These are phyloP conservation scores for Xestia sexstrigata DNA, from an alignment of 2,888 invertebrate genomes.

Conservation along the genomic window DNA sequence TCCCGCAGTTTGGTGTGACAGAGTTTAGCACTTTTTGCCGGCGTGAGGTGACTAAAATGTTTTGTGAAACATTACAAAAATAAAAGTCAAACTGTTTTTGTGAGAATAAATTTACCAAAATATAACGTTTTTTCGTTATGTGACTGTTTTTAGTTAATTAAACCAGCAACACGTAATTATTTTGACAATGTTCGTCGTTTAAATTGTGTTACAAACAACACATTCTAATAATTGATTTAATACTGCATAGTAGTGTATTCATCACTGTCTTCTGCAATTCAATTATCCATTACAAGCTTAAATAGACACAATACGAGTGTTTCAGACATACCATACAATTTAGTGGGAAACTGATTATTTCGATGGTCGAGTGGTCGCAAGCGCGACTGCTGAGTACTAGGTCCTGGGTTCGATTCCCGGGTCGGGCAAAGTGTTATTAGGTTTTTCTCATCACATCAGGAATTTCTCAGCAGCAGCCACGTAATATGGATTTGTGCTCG, in stretches of 20 bases:
- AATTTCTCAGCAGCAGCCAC: not conserved
- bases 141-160: not conserved
- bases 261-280: not conserved
- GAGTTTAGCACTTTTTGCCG: slow-evolving; percentile 30
- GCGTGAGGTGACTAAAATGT: slow-evolving; percentile 30
- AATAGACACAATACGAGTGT: not conserved
- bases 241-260: not conserved
- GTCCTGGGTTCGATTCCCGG: not conserved
- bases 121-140: not conserved
- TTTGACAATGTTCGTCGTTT: not conserved
- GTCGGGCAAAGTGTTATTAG: not conserved
- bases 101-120: not conserved
- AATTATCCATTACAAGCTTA: not conserved
- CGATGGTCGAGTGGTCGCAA: too few species aligned
- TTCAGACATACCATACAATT: not conserved
- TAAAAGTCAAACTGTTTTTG: not conserved
- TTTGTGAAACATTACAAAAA: slow-evolving; percentile 4
- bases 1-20: slow-evolving; percentile 8
- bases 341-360: not conserved
- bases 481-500: not conserved
- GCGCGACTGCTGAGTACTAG: not conserved
- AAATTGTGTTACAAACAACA: not conserved
- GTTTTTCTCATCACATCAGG: not conserved
- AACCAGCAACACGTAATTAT: not conserved
- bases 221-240: not conserved